These are phyloP conservation scores for Corbicula japonica DNA, from an alignment of 2,888 invertebrate species.

Conservation along the genomic window DNA sequence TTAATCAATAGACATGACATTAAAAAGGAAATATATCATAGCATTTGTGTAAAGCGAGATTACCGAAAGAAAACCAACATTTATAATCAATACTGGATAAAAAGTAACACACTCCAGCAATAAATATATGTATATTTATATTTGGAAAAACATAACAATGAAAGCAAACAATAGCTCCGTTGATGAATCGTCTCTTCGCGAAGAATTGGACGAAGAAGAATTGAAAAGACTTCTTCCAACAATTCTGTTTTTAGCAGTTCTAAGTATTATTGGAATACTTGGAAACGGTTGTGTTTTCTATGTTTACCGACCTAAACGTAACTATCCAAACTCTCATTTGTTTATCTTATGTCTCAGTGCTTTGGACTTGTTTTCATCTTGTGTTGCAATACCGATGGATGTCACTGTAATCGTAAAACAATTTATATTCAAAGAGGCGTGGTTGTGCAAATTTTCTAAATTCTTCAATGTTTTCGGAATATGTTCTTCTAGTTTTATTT, in stretches of 20 bases:
- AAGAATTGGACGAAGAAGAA: constrained; percentile 55
- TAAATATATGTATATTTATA: no score
- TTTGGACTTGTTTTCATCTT: constrained; percentile 67
- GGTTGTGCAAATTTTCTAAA: constrained; percentile 60
- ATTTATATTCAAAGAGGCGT: constrained; percentile 57
- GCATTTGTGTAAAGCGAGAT: no score
- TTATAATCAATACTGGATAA: no score
- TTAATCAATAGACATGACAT: no score
- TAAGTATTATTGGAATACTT: constrained; percentile 53
- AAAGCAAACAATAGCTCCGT: no score
- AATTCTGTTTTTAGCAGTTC: constrained; percentile 50
- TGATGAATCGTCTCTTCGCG: no score
- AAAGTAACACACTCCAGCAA: no score
- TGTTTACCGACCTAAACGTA: constrained; percentile 59
- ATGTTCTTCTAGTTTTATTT: constrained; percentile 51
- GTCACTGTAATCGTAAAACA: constrained; percentile 61
- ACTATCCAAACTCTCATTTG: constrained; percentile 61
- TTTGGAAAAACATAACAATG: no score
- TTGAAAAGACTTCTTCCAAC: constrained; percentile 57
- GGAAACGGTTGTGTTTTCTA: constrained; percentile 66
- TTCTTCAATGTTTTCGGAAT: constrained; percentile 63
- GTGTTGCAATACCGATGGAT: constrained; percentile 66
- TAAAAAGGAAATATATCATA: no score
- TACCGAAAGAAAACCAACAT: no score
- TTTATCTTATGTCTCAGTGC: constrained; percentile 63